Evolutionary conservation across 2,888 invertebrate species (phyloP).

Genomic region (Holacanthella duospinosa): DNA sequence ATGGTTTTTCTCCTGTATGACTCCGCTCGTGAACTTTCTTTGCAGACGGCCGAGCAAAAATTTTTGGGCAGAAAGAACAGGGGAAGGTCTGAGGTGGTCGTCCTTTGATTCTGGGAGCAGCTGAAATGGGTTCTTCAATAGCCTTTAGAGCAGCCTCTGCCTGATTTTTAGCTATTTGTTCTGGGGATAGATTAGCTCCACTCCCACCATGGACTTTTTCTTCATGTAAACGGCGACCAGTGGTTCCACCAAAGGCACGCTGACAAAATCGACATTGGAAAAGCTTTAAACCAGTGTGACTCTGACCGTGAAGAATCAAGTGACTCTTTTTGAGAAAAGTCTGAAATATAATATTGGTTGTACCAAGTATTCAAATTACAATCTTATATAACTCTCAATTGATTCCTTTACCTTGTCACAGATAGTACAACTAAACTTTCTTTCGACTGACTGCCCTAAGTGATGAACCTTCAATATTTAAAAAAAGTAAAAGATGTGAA

Average conservation of each 20-base stretch:
- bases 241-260: background rate
- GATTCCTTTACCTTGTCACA: background rate
- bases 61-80: background rate
- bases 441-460: background rate
- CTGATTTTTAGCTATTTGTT: background rate
- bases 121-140: background rate
- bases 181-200: background rate
- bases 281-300: background rate
- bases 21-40: background rate
- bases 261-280: background rate
- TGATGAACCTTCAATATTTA: background rate
- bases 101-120: background rate
- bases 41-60: background rate
- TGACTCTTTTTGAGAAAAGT: conserved; percentile 1
- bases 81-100: background rate
- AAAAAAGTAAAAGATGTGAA: background rate
- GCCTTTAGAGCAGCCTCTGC: background rate
- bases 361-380: background rate
- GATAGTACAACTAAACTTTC: background rate
- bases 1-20: background rate
- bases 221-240: background rate
- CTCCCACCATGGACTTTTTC: background rate
- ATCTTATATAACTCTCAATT: background rate
- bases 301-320: background rate
- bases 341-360: background rate